Evolutionary conservation across 1,140 invertebrate genomes (phyloP), one percentile per base, ranked within the genome.

Genomic region (Limonius californicus): DNA sequence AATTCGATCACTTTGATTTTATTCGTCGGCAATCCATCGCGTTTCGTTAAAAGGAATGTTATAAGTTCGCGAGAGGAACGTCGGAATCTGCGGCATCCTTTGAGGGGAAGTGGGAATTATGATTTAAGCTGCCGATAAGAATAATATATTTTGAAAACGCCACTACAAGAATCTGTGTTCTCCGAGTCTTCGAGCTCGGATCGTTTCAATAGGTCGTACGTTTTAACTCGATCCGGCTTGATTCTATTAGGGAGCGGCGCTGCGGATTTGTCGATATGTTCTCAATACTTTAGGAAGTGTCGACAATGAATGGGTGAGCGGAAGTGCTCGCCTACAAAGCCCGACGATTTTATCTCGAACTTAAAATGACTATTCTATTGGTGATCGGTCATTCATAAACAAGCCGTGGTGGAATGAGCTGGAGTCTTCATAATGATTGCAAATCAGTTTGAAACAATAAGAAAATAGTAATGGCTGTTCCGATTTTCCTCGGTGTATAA

Each of bases 251-350:
- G 16, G 14, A 19, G 45, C 16, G 45, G 16, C 45, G n/a, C 8
- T 50, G 45, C 14, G 16, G 45, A 39, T 50, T 50, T 50, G 45
- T 19, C 16, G 45, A 50, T 50, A 50, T 50, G 45, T 50, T 50
- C 45, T 21, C 45, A 19, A 50, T 50, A 19, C 45, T 21, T 18
- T 50, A 50, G 16, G 45, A 50, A 50, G 14, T 50, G 45, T 50
- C 15, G 45, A 50, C 35, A 50, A 50, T 50, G 45, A 50, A 50
- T 50, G 7, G 45, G 45, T 18, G 16, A 12, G n/a, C 16, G 45
- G 45, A 50, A 50, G 45, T 50, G 20, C 35, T 14, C 35, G 3
- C 45, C 2, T 18, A 50, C 19, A 50, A 50, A 50, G 15, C 16
- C n/a, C n/a, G 2, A 2, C 35, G 35, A 39, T 39, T 39, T 39